Percentiles rank a stretch among this genome's conserved stretches.
Conservation (phyloP, 1,140 invertebrate genomes). For the Drosophila burlai region DNA sequence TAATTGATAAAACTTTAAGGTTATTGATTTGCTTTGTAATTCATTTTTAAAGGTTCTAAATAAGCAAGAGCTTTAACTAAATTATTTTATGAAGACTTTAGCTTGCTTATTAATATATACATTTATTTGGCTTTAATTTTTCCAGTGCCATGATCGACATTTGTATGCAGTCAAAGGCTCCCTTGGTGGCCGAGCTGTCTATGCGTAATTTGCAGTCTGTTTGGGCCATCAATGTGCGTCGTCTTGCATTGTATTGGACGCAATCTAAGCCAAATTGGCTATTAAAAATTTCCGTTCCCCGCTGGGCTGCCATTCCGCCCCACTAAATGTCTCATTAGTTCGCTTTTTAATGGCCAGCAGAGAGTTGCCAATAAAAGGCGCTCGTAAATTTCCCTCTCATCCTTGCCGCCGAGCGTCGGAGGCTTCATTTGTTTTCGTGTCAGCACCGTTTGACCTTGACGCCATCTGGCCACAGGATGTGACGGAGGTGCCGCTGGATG, state of each 20-base stretch:
- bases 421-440: slow-evolving; percentile 29
- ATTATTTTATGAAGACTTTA: neutral
- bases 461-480: slow-evolving; percentile 59
- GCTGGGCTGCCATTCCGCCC: slow-evolving; percentile 11
- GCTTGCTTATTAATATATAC: neutral
- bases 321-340: slow-evolving; percentile 67
- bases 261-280: slow-evolving; percentile 56
- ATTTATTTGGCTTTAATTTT: slow-evolving; percentile 1
- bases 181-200: slow-evolving; percentile 23
- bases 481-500: neutral
- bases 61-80: neutral
- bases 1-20: too few species aligned
- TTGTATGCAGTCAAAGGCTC: slow-evolving; percentile 61
- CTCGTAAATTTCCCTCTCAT: slow-evolving; percentile 49
- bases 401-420: slow-evolving; percentile 18
- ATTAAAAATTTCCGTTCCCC: slow-evolving; percentile 44
- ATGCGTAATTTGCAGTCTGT: slow-evolving; percentile 46
- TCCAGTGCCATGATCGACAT: slow-evolving; percentile 33
- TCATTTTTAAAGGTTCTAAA: neutral
- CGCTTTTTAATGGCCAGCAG: slow-evolving; percentile 52
- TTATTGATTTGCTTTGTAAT: too few species aligned
- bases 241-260: slow-evolving; percentile 31
- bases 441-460: slow-evolving; percentile 52
- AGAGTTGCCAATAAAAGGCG: slow-evolving; percentile 50
- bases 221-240: slow-evolving; percentile 36